These are phyloP conservation scores for Semnornis frantzii DNA, from an alignment of 2,113 vertebrate species.

Conservation along the genomic window DNA sequence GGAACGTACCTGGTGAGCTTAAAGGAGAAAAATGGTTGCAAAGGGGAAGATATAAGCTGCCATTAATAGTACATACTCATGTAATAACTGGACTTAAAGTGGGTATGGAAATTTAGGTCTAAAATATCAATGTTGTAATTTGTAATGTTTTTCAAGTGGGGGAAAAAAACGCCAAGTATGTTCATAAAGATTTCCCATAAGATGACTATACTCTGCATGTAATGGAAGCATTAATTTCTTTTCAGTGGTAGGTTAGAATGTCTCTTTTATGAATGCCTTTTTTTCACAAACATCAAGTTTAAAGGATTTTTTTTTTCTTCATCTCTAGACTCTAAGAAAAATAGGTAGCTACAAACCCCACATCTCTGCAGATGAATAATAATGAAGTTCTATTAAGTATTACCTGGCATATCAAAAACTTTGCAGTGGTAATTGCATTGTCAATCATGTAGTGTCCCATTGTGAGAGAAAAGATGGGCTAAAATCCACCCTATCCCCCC, in stretches of 20 bases:
- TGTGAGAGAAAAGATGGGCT: conserved; percentile 64
- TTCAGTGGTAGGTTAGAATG: neutral
- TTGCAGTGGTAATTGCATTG: conserved; percentile 85
- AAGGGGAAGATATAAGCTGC: neutral
- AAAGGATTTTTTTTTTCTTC: conserved; percentile 6
- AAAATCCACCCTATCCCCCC: neutral
- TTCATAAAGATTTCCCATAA: neutral
- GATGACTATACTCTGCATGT: neutral
- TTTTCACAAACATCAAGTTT: neutral
- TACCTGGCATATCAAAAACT: conserved; percentile 75
- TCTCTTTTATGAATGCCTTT: neutral
- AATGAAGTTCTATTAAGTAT: conserved; percentile 82
- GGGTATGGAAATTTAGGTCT: neutral
- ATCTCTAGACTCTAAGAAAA: neutral
- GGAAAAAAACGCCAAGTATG: neutral
- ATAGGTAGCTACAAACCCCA: neutral
- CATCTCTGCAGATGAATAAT: conserved; percentile 60
- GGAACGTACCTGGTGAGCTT: neutral
- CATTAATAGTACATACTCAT: neutral
- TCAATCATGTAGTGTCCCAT: conserved; percentile 78
- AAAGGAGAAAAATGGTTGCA: neutral
- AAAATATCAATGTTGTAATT: neutral
- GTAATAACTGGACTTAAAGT: neutral
- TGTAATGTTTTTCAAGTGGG: neutral
- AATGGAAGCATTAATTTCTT: neutral